phyloP scores from a whole-genome alignment of 2,797 vertebrate genomes.

The Danio tinwini region DNA sequence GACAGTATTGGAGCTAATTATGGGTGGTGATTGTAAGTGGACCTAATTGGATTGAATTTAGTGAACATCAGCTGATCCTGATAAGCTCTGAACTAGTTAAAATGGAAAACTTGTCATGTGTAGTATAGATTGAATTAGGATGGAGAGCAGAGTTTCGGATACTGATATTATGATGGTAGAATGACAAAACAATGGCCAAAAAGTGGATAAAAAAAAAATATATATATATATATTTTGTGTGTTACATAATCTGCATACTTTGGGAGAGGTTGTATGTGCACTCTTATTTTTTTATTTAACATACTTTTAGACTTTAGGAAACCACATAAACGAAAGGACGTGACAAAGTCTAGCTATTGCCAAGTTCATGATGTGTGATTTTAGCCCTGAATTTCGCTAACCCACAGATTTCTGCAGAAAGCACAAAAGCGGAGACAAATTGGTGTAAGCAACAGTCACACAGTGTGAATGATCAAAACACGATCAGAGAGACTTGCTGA shows the following conservation, averaged over 20 bases:
- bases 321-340: neutral
- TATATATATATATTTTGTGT: too few relatives aligned
- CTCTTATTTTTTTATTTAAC: neutral
- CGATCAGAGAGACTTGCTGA: too few relatives aligned
- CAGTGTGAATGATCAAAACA: too few relatives aligned
- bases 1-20: constrained; percentile 26
- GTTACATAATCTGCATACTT: neutral
- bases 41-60: constrained; percentile 54
- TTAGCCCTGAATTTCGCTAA: too few relatives aligned
- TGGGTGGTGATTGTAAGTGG: constrained; percentile 17
- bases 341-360: constrained; percentile 12
- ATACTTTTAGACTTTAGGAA: neutral
- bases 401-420: too few relatives aligned
- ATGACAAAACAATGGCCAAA: neutral
- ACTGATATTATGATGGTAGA: neutral
- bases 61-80: constrained; percentile 44
- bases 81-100: constrained; percentile 7
- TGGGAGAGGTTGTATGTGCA: neutral
- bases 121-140: neutral
- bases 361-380: too few relatives aligned
- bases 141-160: neutral
- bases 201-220: neutral
- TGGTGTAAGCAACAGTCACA: too few relatives aligned
- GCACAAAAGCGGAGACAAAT: too few relatives aligned
- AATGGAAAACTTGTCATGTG: neutral